These are phyloP conservation scores for Globodera rostochiensis DNA, from an alignment of 1,140 invertebrate species.

Conservation along the genomic window DNA sequence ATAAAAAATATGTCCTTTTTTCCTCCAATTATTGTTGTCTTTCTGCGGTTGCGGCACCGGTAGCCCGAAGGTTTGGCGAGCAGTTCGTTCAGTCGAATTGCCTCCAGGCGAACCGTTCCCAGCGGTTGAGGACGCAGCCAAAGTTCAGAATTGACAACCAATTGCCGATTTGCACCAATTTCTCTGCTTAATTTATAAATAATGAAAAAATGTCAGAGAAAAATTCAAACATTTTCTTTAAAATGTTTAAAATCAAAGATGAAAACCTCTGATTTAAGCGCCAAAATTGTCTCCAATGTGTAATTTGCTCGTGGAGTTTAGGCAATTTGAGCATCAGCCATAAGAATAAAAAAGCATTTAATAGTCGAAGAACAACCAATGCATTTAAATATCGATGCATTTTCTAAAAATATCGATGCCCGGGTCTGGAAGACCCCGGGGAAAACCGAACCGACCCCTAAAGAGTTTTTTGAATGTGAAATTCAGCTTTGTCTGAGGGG, in stretches of 20 bases:
- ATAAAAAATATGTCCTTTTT: constrained; percentile 13
- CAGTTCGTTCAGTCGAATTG: constrained; percentile 24
- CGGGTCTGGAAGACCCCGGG: too few relatives aligned
- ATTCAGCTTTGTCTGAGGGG: too few relatives aligned
- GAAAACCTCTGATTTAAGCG: neutral
- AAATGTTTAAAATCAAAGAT: neutral
- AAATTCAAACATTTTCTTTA: too few relatives aligned
- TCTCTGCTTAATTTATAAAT: too few relatives aligned
- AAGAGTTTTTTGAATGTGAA: too few relatives aligned
- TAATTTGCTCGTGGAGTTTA: neutral
- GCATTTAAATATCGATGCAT: neutral
- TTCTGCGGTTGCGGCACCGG: neutral
- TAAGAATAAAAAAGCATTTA: neutral
- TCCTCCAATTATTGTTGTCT: neutral
- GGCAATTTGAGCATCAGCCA: neutral
- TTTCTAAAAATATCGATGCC: neutral
- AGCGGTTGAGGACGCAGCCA: neutral
- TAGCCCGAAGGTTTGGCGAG: neutral
- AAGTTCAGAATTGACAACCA: too few relatives aligned
- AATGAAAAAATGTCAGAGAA: too few relatives aligned
- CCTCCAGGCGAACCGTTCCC: constrained; percentile 1
- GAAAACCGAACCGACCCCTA: too few relatives aligned
- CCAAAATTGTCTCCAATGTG: neutral
- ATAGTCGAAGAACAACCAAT: neutral
- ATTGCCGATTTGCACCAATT: too few relatives aligned